Conservation (phyloP, 2,797 vertebrate genomes). For the Chrysocyon brachyurus region DNA sequence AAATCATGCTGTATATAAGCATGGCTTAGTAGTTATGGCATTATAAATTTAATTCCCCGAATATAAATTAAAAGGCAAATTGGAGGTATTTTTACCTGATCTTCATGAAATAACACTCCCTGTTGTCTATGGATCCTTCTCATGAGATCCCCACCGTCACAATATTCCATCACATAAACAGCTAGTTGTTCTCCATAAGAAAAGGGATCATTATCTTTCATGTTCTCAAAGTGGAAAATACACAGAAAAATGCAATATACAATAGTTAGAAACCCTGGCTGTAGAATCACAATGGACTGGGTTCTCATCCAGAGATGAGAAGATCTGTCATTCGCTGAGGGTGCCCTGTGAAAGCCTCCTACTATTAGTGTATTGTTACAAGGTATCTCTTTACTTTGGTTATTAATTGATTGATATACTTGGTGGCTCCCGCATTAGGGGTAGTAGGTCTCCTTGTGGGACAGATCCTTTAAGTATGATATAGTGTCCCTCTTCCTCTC, state of each 20-base stretch:
- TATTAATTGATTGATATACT: too few relatives aligned
- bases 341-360: too few relatives aligned
- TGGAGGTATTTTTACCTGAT: constrained; percentile 90
- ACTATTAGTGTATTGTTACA: too few relatives aligned
- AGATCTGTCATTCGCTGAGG: too few relatives aligned
- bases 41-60: background rate
- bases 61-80: background rate
- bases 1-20: background rate
- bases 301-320: background rate
- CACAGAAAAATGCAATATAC: background rate
- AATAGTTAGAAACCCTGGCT: background rate
- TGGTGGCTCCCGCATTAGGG: too few relatives aligned
- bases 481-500: too few relatives aligned
- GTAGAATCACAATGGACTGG: background rate
- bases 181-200: constrained; percentile 90
- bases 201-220: constrained; percentile 48
- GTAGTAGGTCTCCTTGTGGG: too few relatives aligned
- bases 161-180: constrained; percentile 97
- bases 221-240: background rate
- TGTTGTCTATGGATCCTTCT: constrained; percentile 92
- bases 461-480: too few relatives aligned
- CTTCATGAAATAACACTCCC: constrained; percentile 93
- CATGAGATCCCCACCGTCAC: constrained; percentile 96
- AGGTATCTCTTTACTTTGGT: too few relatives aligned
- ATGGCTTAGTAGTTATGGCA: background rate